Conservation (phyloP, 2,888 invertebrate species). For the Thymelicus lineola region DNA sequence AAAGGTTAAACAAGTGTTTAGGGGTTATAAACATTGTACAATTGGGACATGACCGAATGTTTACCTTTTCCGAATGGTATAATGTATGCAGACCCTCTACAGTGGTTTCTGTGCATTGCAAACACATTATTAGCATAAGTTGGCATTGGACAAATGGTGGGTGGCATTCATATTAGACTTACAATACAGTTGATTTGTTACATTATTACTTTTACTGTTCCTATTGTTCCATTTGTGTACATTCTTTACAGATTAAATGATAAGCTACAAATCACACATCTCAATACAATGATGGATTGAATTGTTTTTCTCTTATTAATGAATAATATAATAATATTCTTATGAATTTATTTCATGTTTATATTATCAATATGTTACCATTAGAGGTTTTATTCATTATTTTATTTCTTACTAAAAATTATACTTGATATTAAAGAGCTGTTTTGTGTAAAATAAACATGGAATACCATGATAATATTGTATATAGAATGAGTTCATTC, state of each 20-base stretch:
- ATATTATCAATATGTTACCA: too few relatives aligned
- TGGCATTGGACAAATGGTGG: slow-evolving; percentile 55
- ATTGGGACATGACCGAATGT: slow-evolving; percentile 15
- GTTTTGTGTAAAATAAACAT: neutral
- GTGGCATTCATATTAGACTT: slow-evolving; percentile 44
- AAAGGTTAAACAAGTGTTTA: slow-evolving; percentile 25
- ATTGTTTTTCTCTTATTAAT: too few relatives aligned
- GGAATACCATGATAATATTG: neutral
- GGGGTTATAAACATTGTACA: slow-evolving; percentile 29
- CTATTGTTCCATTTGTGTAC: neutral
- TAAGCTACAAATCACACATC: neutral
- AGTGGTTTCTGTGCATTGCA: slow-evolving; percentile 50
- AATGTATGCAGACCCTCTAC: slow-evolving; percentile 48
- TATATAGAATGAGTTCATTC: neutral
- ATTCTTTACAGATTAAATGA: neutral
- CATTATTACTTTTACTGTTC: slow-evolving; percentile 5
- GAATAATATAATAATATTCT: too few relatives aligned
- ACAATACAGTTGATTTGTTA: slow-evolving; percentile 46
- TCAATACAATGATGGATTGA: neutral
- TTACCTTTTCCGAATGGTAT: slow-evolving; percentile 19
- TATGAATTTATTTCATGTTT: too few relatives aligned
- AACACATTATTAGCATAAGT: slow-evolving; percentile 58
- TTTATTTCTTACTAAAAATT: too few relatives aligned
- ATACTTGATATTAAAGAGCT: too few relatives aligned
- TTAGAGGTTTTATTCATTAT: too few relatives aligned